These are phyloP conservation scores for Diceros bicornis DNA, from an alignment of 2,797 vertebrate species.

Conservation along the genomic window DNA sequence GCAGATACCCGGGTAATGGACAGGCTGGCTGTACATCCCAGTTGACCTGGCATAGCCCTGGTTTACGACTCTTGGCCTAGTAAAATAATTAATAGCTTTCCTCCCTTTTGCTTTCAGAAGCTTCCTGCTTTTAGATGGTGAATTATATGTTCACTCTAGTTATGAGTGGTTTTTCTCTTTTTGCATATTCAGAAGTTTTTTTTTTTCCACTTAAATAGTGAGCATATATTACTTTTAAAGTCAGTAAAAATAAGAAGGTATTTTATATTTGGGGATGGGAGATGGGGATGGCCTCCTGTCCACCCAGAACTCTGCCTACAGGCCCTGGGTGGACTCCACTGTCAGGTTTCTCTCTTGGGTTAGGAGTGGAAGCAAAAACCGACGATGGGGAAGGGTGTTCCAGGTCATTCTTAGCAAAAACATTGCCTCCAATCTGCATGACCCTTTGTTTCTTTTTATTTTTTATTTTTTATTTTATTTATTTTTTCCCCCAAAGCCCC, in stretches of 20 bases:
- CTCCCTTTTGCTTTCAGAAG: not conserved
- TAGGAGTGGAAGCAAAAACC: not conserved
- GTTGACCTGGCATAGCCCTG: not conserved
- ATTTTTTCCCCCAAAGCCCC: no score
- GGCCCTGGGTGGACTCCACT: no score
- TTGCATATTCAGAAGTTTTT: not conserved
- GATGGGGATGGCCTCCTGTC: not conserved
- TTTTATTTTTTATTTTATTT: no score
- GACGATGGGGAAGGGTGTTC: not conserved
- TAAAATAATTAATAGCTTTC: not conserved
- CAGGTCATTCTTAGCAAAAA: not conserved
- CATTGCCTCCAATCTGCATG: not conserved
- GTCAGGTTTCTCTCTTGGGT: not conserved
- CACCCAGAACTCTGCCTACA: not conserved
- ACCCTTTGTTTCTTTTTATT: constrained; percentile 41
- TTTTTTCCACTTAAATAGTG: not conserved
- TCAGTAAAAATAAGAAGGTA: not conserved
- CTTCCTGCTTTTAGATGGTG: not conserved
- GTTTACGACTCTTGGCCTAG: not conserved
- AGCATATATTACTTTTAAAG: not conserved
- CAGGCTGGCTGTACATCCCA: fast-evolving
- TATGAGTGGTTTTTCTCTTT: constrained; percentile 5
- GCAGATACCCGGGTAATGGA: not conserved
- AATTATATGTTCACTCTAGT: not conserved
- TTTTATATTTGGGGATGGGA: not conserved